These are phyloP conservation scores for Syrphus vitripennis DNA, from an alignment of 2,888 invertebrate genomes.

Conservation along the genomic window DNA sequence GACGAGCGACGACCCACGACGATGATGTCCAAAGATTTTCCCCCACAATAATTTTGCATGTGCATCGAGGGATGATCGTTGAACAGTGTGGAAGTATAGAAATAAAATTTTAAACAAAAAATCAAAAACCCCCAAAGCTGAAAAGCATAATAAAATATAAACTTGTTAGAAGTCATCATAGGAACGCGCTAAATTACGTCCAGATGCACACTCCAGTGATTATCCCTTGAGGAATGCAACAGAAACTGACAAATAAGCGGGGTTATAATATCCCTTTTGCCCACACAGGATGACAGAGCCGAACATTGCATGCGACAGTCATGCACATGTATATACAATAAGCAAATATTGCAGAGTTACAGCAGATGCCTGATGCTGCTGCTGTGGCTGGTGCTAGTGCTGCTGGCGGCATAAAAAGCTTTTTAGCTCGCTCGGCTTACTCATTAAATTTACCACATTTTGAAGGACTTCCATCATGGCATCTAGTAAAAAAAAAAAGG, in stretches of 20 bases:
- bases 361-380: neutral
- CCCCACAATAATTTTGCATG: constrained; percentile 15
- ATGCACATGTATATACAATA: constrained; percentile 24
- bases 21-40: constrained; percentile 6
- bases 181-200: constrained; percentile 69
- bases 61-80: constrained; percentile 10
- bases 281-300: neutral
- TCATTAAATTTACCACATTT: constrained; percentile 60
- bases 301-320: constrained; percentile 45
- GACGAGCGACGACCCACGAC: too few relatives aligned
- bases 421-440: constrained; percentile 59
- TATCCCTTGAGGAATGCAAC: constrained; percentile 71
- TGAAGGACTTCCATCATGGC: neutral
- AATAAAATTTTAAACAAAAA: neutral
- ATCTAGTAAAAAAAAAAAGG: neutral
- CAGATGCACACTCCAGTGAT: constrained; percentile 71
- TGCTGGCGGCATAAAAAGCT: constrained; percentile 46
- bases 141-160: constrained; percentile 65
- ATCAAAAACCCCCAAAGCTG: constrained; percentile 30
- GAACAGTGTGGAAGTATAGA: neutral
- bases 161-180: constrained; percentile 71
- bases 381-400: neutral
- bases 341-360: constrained; percentile 21
- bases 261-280: constrained; percentile 32
- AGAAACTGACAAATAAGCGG: constrained; percentile 53